Evolutionary conservation across 1,140 invertebrate genomes (phyloP).

Genomic region (Ptiloglossa arizonensis): DNA sequence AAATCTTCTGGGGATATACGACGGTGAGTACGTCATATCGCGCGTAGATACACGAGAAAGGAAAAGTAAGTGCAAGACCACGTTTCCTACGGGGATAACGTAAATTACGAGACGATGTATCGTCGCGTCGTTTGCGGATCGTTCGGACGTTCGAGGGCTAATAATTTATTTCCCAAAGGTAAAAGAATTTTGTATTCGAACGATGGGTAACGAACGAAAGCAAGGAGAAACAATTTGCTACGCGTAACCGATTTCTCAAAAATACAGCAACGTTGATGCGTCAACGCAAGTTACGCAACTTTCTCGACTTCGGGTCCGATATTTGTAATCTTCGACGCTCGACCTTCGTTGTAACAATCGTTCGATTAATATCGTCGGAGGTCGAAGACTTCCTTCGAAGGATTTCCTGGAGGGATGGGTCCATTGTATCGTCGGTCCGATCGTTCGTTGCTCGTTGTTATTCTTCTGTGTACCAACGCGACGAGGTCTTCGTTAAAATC

Average conservation of each 20-base stretch:
- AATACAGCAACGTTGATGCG: not conserved
- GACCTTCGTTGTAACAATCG: not conserved
- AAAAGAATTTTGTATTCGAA: no score
- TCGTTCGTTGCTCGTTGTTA: slow-evolving; percentile 28
- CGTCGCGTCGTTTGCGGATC: no score
- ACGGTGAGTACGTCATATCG: not conserved
- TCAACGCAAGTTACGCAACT: not conserved
- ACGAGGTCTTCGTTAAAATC: slow-evolving; percentile 27
- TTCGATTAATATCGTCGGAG: not conserved
- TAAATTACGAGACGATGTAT: not conserved
- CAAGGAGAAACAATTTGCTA: no score
- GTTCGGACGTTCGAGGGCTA: no score
- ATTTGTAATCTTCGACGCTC: not conserved
- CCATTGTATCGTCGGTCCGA: slow-evolving; percentile 1
- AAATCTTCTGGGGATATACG: slow-evolving; percentile 14
- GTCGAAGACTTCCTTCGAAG: not conserved
- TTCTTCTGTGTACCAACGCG: not conserved
- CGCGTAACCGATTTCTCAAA: no score
- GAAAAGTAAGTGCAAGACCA: not conserved
- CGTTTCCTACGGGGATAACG: not conserved
- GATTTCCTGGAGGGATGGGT: not conserved
- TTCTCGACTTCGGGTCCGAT: not conserved
- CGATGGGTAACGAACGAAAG: no score
- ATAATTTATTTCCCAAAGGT: no score
- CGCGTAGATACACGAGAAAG: not conserved